Conservation (phyloP, 1,140 invertebrate species). For the Theocolax elegans region DNA sequence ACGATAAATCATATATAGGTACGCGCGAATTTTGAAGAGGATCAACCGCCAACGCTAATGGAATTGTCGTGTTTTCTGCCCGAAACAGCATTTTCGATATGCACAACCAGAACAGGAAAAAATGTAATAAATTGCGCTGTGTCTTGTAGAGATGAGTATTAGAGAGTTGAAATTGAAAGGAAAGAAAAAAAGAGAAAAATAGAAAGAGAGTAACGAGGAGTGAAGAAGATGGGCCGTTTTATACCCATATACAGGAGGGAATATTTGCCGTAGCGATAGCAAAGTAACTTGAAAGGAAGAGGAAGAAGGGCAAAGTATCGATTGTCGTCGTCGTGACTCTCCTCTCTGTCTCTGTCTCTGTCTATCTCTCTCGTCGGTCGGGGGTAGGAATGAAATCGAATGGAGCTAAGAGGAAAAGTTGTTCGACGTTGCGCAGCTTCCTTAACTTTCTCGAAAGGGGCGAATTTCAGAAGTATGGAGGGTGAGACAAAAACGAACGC, state of each 20-base stretch:
- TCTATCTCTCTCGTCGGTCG: no score
- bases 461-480: not conserved
- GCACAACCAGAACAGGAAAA: no score
- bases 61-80: no score
- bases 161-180: slow-evolving; percentile 10
- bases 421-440: not conserved
- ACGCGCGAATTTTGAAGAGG: slow-evolving; percentile 19
- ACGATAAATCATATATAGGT: not conserved
- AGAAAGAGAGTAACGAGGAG: slow-evolving; percentile 30
- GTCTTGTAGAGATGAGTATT: no score
- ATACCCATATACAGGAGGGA: not conserved
- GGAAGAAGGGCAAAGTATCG: not conserved
- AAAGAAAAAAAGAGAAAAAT: slow-evolving; percentile 1
- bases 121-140: no score
- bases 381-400: slow-evolving; percentile 23
- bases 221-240: slow-evolving; percentile 25
- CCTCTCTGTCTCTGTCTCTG: no score
- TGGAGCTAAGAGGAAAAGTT: slow-evolving; percentile 29
- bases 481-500: not conserved
- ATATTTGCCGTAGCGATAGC: slow-evolving; percentile 35
- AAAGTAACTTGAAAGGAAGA: slow-evolving; percentile 23
- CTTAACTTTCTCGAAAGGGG: slow-evolving; percentile 35
- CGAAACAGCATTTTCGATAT: no score
- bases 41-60: no score
- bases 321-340: no score